Evolutionary conservation across 1,140 invertebrate species (phyloP), one percentile per base, ranked within the genome.

Genomic region (Drosophila arawakana): DNA sequence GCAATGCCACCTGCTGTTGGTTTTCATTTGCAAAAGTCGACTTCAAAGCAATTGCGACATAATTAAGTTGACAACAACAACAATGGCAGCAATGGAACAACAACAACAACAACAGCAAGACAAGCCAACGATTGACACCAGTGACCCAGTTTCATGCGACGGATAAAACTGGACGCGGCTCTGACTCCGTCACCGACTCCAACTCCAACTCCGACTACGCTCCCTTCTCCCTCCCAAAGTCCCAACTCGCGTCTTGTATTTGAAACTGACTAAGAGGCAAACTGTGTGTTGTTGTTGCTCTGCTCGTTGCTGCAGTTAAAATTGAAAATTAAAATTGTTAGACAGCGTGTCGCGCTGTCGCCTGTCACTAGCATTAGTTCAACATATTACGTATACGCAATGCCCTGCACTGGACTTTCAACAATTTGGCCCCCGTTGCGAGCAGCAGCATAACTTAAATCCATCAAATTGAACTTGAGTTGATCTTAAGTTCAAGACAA

Each of bases 251-350:
- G 25, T 49, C 13, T 30, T 37, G 10, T 6, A 50, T 35, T 65
- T 63, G 52, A 18, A 57, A 49, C 72, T 78, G 77, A 75, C 60
- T 76, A 66, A 76, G 59, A 75, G 66, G 52, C 65, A 50, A 78
- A 79, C 73, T 55, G 62, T 62, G 67, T 83, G 78, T 46, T 21
- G 58, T 13, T 52, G 25, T n/a, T 34, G 49, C 10, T 44, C 47
- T n/a, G 34, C n/a, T 37, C 34, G 50, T n/a, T 54, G 50, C 58
- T 65, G 63, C 61, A 55, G 73, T 71, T 86, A 71, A 86, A 86
- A 86, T 86, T 81, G 82, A 86, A 86, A 86, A 86, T 86, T 86
- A 86, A 86, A 86, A 86, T 86, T 86, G 82, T 86, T 86, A 86
- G 82, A 86, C 82, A 86, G 82, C 82, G 82, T 86, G 82, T 86